phyloP scores from a whole-genome alignment of 2,888 invertebrate species.

The Drosophila antonietae region DNA sequence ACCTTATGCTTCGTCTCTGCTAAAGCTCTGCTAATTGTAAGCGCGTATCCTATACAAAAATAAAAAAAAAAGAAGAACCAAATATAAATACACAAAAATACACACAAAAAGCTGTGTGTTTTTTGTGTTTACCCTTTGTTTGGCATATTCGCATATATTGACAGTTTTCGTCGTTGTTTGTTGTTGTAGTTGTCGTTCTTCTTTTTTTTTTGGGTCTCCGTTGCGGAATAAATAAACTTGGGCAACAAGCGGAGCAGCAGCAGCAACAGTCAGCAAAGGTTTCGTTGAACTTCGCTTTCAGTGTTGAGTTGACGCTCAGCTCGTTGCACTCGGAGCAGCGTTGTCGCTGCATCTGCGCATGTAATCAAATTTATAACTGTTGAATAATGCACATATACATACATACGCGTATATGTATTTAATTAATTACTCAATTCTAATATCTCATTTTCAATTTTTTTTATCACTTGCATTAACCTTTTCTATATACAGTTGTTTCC shows the following conservation, averaged over 20 bases:
- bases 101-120: slow-evolving; percentile 19
- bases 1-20: slow-evolving; percentile 49
- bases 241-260: slow-evolving; percentile 15
- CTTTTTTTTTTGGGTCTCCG: slow-evolving; percentile 56
- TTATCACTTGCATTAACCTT: neutral
- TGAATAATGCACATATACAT: neutral
- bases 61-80: slow-evolving; percentile 4
- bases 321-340: neutral
- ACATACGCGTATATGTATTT: too few relatives aligned
- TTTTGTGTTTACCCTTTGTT: slow-evolving; percentile 57
- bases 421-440: neutral
- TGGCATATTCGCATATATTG: slow-evolving; percentile 60
- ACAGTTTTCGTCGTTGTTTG: slow-evolving; percentile 30
- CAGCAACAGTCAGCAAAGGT: slow-evolving; percentile 34
- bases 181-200: slow-evolving; percentile 41
- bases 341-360: slow-evolving; percentile 6
- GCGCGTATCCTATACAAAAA: slow-evolving; percentile 54
- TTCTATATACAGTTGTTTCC: neutral
- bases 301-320: slow-evolving; percentile 11
- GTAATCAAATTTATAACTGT: slow-evolving; percentile 1
- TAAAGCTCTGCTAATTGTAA: slow-evolving; percentile 63
- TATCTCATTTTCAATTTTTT: neutral
- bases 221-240: slow-evolving; percentile 54
- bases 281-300: slow-evolving; percentile 68
- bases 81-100: slow-evolving; percentile 15